These are phyloP conservation scores for Microchrysa polita DNA, from an alignment of 2,888 invertebrate species.

Conservation along the genomic window DNA sequence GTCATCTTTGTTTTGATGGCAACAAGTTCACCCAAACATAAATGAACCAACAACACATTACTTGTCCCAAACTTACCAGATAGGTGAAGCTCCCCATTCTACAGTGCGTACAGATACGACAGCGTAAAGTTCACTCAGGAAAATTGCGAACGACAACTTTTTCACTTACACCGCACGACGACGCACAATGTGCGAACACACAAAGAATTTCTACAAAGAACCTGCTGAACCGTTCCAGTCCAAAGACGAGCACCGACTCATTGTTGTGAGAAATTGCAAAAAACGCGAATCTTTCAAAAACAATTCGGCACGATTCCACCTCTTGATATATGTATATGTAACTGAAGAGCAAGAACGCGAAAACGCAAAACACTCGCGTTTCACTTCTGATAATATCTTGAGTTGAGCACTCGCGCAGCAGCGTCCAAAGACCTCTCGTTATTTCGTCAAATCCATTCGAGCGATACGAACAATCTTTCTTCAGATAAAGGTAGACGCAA, in stretches of 20 bases:
- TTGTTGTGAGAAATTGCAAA: not conserved
- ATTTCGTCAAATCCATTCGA: not conserved
- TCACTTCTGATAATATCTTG: not conserved
- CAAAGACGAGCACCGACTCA: not conserved
- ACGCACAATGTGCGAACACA: not conserved
- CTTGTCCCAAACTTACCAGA: slow-evolving; percentile 4
- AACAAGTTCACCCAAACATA: not conserved
- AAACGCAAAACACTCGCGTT: not conserved
- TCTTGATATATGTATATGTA: too few species aligned
- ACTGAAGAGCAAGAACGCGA: not conserved
- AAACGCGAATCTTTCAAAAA: not conserved
- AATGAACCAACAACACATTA: not conserved
- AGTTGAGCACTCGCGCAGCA: not conserved
- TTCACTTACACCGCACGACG: slow-evolving; percentile 12
- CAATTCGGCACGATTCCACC: slow-evolving; percentile 13
- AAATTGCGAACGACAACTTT: not conserved
- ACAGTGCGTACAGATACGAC: not conserved
- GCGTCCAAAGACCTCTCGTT: too few species aligned
- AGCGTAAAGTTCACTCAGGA: too few species aligned
- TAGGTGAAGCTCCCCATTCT: slow-evolving; percentile 13
- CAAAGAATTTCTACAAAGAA: not conserved
- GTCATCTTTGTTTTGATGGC: slow-evolving; percentile 32
- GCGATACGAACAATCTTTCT: not conserved
- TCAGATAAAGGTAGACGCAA: not conserved
- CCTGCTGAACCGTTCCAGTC: slow-evolving; percentile 20